Conservation (phyloP, 2,113 vertebrate species). For the Probosciger aterrimus region DNA sequence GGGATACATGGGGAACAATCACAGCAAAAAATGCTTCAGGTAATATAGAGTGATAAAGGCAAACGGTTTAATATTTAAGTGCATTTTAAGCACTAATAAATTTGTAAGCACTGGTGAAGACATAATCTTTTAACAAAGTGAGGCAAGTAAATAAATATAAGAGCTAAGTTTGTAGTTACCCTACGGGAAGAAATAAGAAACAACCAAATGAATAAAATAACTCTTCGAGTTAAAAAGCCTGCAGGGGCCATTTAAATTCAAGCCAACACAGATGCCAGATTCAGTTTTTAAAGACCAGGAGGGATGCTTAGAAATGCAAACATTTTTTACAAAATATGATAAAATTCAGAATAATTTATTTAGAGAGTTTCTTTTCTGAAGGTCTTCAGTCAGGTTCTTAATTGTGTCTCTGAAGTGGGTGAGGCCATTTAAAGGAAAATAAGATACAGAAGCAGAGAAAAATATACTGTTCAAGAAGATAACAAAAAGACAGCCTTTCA, state of each 20-base stretch:
- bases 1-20: not conserved
- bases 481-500: not conserved
- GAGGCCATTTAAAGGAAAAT: not conserved
- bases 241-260: constrained; percentile 57
- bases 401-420: not conserved
- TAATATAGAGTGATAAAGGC: constrained; percentile 25
- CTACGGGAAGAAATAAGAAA: constrained; percentile 39
- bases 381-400: not conserved
- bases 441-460: not conserved
- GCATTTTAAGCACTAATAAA: constrained; percentile 48
- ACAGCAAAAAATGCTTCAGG: constrained; percentile 18
- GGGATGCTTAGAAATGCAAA: constrained; percentile 22
- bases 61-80: constrained; percentile 25
- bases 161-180: constrained; percentile 26
- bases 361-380: not conserved
- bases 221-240: constrained; percentile 54
- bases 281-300: constrained; percentile 38
- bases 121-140: constrained; percentile 48
- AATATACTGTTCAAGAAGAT: not conserved
- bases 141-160: constrained; percentile 56
- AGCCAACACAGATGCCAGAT: constrained; percentile 50
- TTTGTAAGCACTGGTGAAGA: not conserved
- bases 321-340: not conserved
- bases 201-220: constrained; percentile 58
- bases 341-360: constrained; percentile 18